Evolutionary conservation across 2,888 invertebrate genomes (phyloP), one percentile per base, ranked within the genome.

Genomic region (Drosophila picticornis): DNA sequence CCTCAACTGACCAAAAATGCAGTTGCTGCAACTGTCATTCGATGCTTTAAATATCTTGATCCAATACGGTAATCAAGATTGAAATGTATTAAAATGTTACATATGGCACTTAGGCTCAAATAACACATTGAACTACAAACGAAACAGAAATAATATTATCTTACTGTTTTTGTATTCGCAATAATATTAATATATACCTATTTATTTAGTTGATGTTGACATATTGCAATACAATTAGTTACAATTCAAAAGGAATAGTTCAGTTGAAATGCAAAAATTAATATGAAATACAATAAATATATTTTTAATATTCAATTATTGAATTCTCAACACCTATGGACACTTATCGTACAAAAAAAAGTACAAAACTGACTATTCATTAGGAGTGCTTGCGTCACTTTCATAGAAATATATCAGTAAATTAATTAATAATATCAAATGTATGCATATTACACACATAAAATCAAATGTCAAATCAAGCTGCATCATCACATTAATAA

Each of bases 1-100:
- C 19, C 29, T 10, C 48, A 60, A 29, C 56, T 50, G 25, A 16
- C 16, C 53, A 13, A 66, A 46, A 29, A 19, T 51, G 29, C 34
- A 25, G 9, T 57, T 32, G 48, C 27, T 38, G 67, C 67, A 38
- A 38, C 22, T 67, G 69, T 67, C 13, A 68, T 19, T 31, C 29
- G 46, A 67, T 67, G 25, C 29, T 25, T 10, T 6, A n/a, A 9
- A n/a, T 53, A 65, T 51, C 27, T 34, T 29, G n/a, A 52, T 38
- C 40, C n/a, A 34, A 19, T 36, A 53, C 5, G 22, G 0, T 6
- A 32, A 53, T n/a, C 25, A 25, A 55, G 55, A 55, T 55, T 19
- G 19, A 34, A 34, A 19, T 27, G 6, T 36, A 25, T 11, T 27
- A 4, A 36, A 27, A 13, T 38, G 27, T 11, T 25, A 0, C 53